phyloP scores from a whole-genome alignment of 2,888 invertebrate species.

The Deilephila porcellus region DNA sequence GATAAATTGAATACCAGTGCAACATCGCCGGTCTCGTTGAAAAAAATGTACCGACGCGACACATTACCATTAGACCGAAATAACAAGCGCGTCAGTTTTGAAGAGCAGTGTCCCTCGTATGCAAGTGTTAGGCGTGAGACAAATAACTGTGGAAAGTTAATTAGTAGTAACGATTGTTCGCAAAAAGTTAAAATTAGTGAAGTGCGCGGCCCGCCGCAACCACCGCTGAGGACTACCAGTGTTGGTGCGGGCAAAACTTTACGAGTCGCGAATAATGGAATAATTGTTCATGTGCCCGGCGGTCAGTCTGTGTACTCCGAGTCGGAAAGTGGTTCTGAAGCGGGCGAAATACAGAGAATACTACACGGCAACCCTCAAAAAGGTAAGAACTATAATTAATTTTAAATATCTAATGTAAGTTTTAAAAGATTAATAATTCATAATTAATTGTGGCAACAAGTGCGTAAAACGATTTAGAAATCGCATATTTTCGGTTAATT shows the following conservation, averaged over 20 bases:
- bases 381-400: slow-evolving; percentile 48
- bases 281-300: slow-evolving; percentile 43
- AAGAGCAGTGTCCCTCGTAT: slow-evolving; percentile 45
- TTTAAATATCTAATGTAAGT: too few relatives aligned
- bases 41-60: slow-evolving; percentile 55
- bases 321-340: slow-evolving; percentile 90
- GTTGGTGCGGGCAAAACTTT: slow-evolving; percentile 53
- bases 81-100: slow-evolving; percentile 68
- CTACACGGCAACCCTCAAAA: slow-evolving; percentile 65
- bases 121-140: slow-evolving; percentile 16
- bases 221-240: slow-evolving; percentile 73
- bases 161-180: slow-evolving; percentile 40
- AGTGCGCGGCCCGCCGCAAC: slow-evolving; percentile 57
- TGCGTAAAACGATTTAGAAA: neutral
- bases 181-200: slow-evolving; percentile 46
- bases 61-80: slow-evolving; percentile 48
- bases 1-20: slow-evolving; percentile 54
- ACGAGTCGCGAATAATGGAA: slow-evolving; percentile 52
- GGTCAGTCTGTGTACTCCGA: slow-evolving; percentile 77
- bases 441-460: neutral
- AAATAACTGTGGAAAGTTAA: slow-evolving; percentile 41
- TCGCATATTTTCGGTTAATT: neutral
- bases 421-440: neutral
- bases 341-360: slow-evolving; percentile 88
- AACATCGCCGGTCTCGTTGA: slow-evolving; percentile 43